These are phyloP conservation scores for Frieseomelitta varia DNA, from an alignment of 1,140 invertebrate genomes.

Conservation along the genomic window DNA sequence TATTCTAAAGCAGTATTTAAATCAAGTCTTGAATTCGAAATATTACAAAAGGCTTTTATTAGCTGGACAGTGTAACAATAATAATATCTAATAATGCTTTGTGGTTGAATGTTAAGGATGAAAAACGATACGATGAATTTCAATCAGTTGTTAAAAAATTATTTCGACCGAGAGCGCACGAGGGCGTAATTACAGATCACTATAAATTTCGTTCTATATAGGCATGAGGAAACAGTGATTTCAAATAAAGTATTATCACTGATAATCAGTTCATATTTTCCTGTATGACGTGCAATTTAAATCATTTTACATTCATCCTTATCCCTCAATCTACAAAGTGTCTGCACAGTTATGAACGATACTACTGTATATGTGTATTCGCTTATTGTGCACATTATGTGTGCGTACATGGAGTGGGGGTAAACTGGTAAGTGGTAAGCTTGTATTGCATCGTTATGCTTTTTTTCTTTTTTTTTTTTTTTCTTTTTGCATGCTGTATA, in stretches of 20 bases:
- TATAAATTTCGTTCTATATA: background rate
- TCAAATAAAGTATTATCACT: background rate
- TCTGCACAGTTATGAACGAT: background rate
- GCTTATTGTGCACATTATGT: slow-evolving; percentile 12
- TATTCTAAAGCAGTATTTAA: background rate
- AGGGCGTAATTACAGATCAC: background rate
- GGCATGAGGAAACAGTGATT: background rate
- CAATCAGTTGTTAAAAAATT: background rate
- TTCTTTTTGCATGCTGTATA: slow-evolving; percentile 54
- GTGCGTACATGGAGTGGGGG: background rate
- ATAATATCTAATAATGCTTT: background rate
- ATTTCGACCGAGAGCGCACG: background rate
- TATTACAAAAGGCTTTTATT: background rate
- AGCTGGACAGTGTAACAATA: background rate
- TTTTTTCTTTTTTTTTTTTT: background rate
- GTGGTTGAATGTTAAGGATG: background rate
- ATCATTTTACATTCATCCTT: background rate
- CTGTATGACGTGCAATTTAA: background rate
- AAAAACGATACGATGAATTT: background rate
- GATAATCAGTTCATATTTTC: background rate
- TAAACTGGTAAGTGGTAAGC: slow-evolving; percentile 7
- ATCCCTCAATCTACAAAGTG: background rate
- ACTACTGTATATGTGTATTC: background rate
- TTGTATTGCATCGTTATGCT: slow-evolving; percentile 33
- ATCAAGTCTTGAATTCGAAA: background rate